A percentile compares a stretch with the other conserved stretches of the same genome.
Evolutionary conservation across 2,797 vertebrate species (phyloP).

Genomic region (Masticophis lateralis): DNA sequence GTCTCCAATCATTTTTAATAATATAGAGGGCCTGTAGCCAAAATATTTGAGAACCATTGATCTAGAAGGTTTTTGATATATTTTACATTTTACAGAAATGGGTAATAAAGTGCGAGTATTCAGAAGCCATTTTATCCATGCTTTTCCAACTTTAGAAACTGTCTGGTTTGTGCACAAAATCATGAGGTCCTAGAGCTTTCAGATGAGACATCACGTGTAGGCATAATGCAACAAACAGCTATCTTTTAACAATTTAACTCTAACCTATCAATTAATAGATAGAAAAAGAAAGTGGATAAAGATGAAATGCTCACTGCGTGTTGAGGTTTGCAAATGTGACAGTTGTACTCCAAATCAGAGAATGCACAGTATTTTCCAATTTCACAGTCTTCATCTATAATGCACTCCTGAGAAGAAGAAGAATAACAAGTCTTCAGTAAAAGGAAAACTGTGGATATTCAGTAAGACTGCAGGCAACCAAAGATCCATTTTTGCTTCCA

Average conservation of each 20-base stretch:
- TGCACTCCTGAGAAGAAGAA: slow-evolving; percentile 78
- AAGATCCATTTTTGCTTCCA: neutral
- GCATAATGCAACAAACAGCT: neutral
- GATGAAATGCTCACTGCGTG: slow-evolving; percentile 73
- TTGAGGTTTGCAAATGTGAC: slow-evolving; percentile 80
- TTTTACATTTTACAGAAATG: neutral
- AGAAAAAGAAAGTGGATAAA: neutral
- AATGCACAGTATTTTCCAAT: slow-evolving; percentile 81
- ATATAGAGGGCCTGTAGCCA: neutral
- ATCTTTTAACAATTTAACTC: neutral
- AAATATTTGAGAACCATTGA: neutral
- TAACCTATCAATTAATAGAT: neutral
- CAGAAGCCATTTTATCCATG: neutral
- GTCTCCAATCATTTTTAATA: neutral
- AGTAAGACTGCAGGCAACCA: neutral
- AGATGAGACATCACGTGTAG: neutral
- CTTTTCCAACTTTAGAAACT: neutral
- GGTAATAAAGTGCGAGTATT: neutral
- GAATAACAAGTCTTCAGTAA: neutral
- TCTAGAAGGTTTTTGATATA: neutral
- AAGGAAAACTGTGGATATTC: neutral
- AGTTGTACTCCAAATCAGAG: slow-evolving; percentile 76
- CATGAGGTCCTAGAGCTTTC: neutral
- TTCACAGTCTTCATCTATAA: slow-evolving; percentile 85
- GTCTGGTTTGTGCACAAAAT: neutral